A percentile compares a stretch with the other conserved stretches of the same genome.
These are phyloP conservation scores for Druon quercuslanigerum DNA, from an alignment of 1,140 invertebrate species.

Conservation along the genomic window DNA sequence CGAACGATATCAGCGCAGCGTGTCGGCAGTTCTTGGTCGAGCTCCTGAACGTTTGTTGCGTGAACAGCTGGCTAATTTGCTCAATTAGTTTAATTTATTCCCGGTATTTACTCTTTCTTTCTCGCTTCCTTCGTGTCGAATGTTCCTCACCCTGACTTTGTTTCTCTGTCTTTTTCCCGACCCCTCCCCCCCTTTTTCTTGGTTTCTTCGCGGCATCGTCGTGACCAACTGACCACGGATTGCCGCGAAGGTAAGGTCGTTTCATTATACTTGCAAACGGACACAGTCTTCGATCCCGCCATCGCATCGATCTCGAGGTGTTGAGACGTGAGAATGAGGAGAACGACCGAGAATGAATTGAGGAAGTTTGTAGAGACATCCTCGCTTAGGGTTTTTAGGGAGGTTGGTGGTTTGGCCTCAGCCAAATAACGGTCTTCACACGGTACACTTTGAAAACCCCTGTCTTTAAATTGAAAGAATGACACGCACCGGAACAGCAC, in stretches of 20 bases:
- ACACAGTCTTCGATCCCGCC: constrained; percentile 21
- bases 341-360: constrained; percentile 47
- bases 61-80: constrained; percentile 70
- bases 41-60: constrained; percentile 49
- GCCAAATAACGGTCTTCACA: constrained; percentile 20
- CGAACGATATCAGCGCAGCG: constrained; percentile 7
- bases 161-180: constrained; percentile 40
- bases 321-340: constrained; percentile 35
- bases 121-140: constrained; percentile 32
- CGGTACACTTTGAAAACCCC: constrained; percentile 19
- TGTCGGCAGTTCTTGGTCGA: constrained; percentile 1
- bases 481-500: background rate
- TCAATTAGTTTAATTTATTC: constrained; percentile 74
- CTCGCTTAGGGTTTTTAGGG: constrained; percentile 38
- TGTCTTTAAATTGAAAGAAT: background rate
- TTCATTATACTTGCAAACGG: constrained; percentile 59
- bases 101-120: constrained; percentile 60
- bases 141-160: constrained; percentile 25
- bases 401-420: no score
- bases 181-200: constrained; percentile 28
- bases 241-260: constrained; percentile 15
- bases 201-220: constrained; percentile 36
- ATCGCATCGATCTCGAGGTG: constrained; percentile 18
- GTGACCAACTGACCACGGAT: no score
- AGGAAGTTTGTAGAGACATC: constrained; percentile 53